A percentile compares a stretch with the other conserved stretches of the same genome.
phyloP scores from a whole-genome alignment of 2,113 vertebrate species.

The Guaruba guarouba region DNA sequence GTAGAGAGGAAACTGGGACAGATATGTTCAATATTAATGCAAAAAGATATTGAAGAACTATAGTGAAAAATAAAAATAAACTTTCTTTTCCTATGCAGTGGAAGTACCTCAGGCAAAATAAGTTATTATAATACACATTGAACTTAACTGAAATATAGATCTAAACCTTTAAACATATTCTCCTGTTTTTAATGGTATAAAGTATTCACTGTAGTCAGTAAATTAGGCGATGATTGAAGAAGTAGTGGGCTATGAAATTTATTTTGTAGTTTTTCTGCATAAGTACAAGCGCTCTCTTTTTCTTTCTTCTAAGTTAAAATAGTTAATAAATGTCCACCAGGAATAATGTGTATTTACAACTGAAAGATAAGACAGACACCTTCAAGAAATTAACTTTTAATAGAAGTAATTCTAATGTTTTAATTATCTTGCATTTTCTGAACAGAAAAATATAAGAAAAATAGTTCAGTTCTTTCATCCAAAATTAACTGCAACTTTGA shows the following conservation, averaged over 20 bases:
- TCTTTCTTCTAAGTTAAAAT: conserved; percentile 36
- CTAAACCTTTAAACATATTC: conserved; percentile 55
- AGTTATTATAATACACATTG: conserved; percentile 48
- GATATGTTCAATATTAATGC: conserved; percentile 56
- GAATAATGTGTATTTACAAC: conserved; percentile 59
- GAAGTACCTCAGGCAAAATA: conserved; percentile 47
- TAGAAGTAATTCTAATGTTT: conserved; percentile 4
- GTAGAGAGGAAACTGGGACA: conserved; percentile 43
- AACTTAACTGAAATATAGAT: conserved; percentile 51
- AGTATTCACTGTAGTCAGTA: conserved; percentile 43
- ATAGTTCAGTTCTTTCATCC: not conserved
- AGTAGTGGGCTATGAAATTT: conserved; percentile 31
- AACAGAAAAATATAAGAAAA: conserved; percentile 34
- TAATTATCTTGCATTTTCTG: conserved; percentile 14
- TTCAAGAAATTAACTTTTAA: conserved; percentile 49
- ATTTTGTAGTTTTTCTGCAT: not conserved
- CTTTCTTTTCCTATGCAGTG: conserved; percentile 57
- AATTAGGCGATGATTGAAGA: conserved; percentile 51
- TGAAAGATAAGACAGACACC: not conserved
- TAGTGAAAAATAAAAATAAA: conserved; percentile 55
- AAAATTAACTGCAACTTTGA: not conserved
- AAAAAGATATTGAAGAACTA: conserved; percentile 35
- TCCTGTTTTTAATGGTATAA: conserved; percentile 34
- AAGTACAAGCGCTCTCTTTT: not conserved
- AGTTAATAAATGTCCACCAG: conserved; percentile 47